These are phyloP conservation scores for Accipiter virgatus DNA, from an alignment of 2,113 vertebrate genomes.

Conservation along the genomic window DNA sequence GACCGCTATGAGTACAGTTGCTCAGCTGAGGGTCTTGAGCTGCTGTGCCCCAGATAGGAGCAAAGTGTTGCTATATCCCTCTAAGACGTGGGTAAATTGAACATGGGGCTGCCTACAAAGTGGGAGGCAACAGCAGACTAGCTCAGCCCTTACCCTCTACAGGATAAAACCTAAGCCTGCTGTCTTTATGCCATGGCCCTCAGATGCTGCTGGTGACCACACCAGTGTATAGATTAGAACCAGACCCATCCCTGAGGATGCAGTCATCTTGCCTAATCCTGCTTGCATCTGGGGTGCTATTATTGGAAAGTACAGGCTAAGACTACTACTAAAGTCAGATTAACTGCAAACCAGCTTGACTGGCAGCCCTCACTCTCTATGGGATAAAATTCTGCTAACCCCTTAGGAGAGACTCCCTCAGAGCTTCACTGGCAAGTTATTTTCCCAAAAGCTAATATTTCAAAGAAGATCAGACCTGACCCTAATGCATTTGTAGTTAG, in stretches of 20 bases:
- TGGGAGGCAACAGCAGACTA: not conserved
- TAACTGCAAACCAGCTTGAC: not conserved
- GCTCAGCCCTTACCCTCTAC: not conserved
- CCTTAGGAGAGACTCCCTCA: not conserved
- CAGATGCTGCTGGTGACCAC: not conserved
- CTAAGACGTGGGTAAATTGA: not conserved
- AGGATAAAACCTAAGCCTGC: no score
- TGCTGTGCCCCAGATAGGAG: not conserved
- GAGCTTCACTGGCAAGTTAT: not conserved
- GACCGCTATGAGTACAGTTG: accelerated
- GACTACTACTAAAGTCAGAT: not conserved
- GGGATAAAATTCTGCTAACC: not conserved
- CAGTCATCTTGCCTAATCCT: not conserved
- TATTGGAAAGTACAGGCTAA: not conserved
- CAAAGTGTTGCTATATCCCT: not conserved
- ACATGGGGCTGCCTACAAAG: no score
- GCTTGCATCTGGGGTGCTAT: not conserved
- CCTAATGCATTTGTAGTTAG: not conserved
- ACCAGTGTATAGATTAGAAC: accelerated
- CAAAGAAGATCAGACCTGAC: not conserved
- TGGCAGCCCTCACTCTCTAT: not conserved
- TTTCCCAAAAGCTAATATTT: not conserved
- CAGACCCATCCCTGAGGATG: not conserved
- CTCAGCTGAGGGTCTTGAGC: not conserved
- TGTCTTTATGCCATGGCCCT: not conserved